phyloP scores from a whole-genome alignment of 2,797 vertebrate genomes.

The Phalanger gymnotis region DNA sequence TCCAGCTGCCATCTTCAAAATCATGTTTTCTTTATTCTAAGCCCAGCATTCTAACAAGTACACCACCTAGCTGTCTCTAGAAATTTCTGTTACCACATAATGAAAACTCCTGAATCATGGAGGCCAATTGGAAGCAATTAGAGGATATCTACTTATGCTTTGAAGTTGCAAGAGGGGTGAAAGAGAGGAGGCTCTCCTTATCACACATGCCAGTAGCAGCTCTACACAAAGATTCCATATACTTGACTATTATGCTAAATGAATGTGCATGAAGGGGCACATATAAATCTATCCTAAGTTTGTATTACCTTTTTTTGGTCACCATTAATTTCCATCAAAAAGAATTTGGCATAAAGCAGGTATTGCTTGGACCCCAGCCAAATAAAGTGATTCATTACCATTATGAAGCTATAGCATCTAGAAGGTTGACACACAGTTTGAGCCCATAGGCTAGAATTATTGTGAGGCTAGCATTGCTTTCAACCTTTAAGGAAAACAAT shows the following conservation, averaged over 20 bases:
- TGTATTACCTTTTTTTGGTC: background rate
- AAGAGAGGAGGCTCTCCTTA: no score
- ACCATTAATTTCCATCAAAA: background rate
- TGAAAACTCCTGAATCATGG: no score
- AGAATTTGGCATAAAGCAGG: background rate
- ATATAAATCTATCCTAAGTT: background rate
- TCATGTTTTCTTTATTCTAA: no score
- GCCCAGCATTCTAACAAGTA: no score
- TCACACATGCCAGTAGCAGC: no score
- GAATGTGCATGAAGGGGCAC: background rate
- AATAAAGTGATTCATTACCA: background rate
- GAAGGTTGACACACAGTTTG: background rate
- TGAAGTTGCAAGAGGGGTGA: no score
- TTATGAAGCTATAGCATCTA: background rate
- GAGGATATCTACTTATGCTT: no score
- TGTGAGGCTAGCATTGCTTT: background rate
- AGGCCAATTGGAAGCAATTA: no score
- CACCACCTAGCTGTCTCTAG: no score
- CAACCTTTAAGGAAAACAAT: background rate
- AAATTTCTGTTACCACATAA: no score
- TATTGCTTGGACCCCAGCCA: background rate
- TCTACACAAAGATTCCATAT: no score
- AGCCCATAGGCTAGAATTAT: background rate
- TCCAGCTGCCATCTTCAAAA: no score
- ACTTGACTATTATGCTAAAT: background rate